Evolutionary conservation across 2,113 vertebrate species (phyloP), one percentile per base, ranked within the genome.

Genomic region (Eurypyga helias): DNA sequence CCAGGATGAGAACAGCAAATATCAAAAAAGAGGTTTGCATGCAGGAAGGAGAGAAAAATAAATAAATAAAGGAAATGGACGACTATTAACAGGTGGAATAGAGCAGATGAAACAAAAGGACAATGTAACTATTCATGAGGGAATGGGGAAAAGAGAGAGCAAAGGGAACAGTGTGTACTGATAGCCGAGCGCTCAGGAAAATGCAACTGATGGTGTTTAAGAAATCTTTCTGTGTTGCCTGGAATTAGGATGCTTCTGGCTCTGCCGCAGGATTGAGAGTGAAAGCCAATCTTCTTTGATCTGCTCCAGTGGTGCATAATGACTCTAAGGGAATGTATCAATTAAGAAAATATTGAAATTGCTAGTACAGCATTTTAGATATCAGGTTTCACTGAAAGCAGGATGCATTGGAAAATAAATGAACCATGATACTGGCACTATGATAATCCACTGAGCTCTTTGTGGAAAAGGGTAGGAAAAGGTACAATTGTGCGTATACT

Each of bases 281-380:
- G 31, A 96, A 94, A 29, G 54, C 48, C 72, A 95, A 33, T 97
- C 89, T 96, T 97, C 91, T 94, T 76, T 95, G 84, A 96, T 95
- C 95, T 96, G 95, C 87, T 97, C 33, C 58, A 92, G 46, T 43
- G 76, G 76, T 89, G 62, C 89, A 92, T 93, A 95, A 54, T 93
- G 87, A 95, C 90, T 95, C 71, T 48, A 62, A 93, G 92, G 89
- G 89, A 96, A 97, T 96, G 55, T 90, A 94, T 88, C 92, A 95
- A 87, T 94, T 96, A 94, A 96, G 84, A 93, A 95, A 96, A 97
- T 94, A 96, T 17, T 57, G 94, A 95, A 95, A 93, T 89, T 82
- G 69, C 86, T 85, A 76, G 83, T 82, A 83, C 36, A 76, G 86
- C 57, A 46, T 87, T 95, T 92, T 92, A 84, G 55, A 17, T 87